These are phyloP conservation scores for Spea hammondii DNA, from an alignment of 2,797 vertebrate genomes.

Conservation along the genomic window DNA sequence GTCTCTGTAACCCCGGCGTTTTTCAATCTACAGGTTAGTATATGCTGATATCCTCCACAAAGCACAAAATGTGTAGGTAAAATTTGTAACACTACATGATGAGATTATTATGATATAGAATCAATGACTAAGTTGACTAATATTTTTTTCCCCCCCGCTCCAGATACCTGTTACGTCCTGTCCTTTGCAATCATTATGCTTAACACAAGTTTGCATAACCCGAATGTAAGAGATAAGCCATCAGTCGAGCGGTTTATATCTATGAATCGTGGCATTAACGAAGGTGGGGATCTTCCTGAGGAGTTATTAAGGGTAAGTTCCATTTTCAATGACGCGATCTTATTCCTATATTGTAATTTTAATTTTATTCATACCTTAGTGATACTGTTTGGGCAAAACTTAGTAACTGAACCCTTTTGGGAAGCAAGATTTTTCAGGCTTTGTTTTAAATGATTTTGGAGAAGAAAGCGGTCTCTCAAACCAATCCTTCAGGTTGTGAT, in stretches of 20 bases:
- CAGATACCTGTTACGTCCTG: slow-evolving; percentile 96
- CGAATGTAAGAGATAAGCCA: slow-evolving; percentile 93
- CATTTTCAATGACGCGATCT: neutral
- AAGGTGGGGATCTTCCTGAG: slow-evolving; percentile 93
- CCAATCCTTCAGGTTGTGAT: too few species aligned
- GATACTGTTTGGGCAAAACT: neutral
- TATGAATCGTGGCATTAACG: slow-evolving; percentile 97
- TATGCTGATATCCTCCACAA: too few species aligned
- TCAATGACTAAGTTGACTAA: too few species aligned
- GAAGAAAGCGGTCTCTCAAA: too few species aligned
- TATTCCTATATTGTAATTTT: neutral
- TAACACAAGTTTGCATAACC: slow-evolving; percentile 97
- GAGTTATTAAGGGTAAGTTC: slow-evolving; percentile 87
- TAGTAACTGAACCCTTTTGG: too few species aligned
- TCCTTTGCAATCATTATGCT: slow-evolving; percentile 98
- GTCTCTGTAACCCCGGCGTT: slow-evolving; percentile 94
- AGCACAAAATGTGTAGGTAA: too few species aligned
- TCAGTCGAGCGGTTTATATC: slow-evolving; percentile 92
- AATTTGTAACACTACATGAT: too few species aligned
- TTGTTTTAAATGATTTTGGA: too few species aligned
- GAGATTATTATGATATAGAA: too few species aligned
- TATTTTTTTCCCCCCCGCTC: slow-evolving; percentile 36
- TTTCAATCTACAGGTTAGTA: slow-evolving; percentile 94
- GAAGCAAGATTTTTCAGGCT: too few species aligned
- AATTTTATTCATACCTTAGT: neutral